These are phyloP conservation scores for Sarcophaga rosellei DNA, from an alignment of 2,888 invertebrate species.

Conservation along the genomic window DNA sequence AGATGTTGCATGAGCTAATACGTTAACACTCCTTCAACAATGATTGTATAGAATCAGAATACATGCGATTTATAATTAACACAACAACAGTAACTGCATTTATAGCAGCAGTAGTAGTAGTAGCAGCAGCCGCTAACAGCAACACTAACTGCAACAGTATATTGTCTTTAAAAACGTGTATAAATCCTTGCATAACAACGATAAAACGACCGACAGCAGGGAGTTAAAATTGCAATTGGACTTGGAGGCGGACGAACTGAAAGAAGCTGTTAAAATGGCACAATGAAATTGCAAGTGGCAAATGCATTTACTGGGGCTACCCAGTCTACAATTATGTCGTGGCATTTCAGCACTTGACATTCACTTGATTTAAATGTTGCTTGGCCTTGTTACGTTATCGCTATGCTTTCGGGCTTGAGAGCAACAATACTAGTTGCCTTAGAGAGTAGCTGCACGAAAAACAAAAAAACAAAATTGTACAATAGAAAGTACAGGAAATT, in stretches of 20 bases:
- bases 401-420: conserved; percentile 43
- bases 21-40: background rate
- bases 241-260: too few relatives aligned
- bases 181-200: background rate
- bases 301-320: background rate
- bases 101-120: too few relatives aligned
- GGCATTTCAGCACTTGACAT: conserved; percentile 63
- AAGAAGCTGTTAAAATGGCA: too few relatives aligned
- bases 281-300: background rate
- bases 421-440: background rate
- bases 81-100: background rate
- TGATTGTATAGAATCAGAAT: background rate
- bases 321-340: conserved; percentile 14
- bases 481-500: background rate
- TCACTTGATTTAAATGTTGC: conserved; percentile 63
- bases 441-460: conserved; percentile 6
- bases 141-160: background rate
- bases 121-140: background rate
- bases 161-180: background rate
- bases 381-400: conserved; percentile 59
- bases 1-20: background rate
- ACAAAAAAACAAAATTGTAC: background rate
- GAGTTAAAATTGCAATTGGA: background rate
- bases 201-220: background rate
- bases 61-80: background rate